Conservation (phyloP, 2,113 vertebrate species). For the Lophotis ruficrista region DNA sequence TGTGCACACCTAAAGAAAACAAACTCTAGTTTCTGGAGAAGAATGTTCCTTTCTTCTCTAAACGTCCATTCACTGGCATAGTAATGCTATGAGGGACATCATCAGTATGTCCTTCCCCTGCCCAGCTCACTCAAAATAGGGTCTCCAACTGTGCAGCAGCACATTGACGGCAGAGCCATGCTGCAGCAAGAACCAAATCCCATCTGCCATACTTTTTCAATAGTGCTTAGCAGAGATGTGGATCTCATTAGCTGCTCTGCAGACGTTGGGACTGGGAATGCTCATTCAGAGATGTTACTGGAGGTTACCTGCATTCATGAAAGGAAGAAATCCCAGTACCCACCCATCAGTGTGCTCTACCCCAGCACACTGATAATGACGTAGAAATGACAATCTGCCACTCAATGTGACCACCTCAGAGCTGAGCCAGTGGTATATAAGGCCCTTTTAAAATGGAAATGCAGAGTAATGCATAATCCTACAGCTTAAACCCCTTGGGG, state of each 20-base stretch:
- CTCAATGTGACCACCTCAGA: neutral
- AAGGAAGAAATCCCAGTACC: neutral
- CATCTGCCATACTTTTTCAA: neutral
- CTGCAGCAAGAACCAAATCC: neutral
- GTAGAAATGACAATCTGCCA: neutral
- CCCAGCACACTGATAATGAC: accelerated
- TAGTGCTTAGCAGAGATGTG: neutral
- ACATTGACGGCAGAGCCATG: neutral
- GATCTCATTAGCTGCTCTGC: neutral
- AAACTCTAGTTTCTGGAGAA: neutral
- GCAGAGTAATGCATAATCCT: neutral
- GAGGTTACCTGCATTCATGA: neutral
- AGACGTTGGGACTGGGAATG: neutral
- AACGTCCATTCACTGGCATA: neutral
- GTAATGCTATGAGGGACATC: neutral
- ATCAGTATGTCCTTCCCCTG: neutral
- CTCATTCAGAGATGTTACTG: neutral
- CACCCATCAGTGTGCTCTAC: neutral
- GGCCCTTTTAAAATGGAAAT: neutral
- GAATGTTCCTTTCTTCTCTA: neutral
- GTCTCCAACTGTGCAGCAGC: neutral
- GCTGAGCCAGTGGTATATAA: neutral
- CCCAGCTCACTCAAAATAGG: neutral
- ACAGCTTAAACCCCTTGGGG: neutral
- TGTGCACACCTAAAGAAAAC: neutral